Percentiles rank a stretch among this genome's conserved stretches.
phyloP scores from a whole-genome alignment of 2,888 invertebrate species.

The Sicus ferrugineus region DNA sequence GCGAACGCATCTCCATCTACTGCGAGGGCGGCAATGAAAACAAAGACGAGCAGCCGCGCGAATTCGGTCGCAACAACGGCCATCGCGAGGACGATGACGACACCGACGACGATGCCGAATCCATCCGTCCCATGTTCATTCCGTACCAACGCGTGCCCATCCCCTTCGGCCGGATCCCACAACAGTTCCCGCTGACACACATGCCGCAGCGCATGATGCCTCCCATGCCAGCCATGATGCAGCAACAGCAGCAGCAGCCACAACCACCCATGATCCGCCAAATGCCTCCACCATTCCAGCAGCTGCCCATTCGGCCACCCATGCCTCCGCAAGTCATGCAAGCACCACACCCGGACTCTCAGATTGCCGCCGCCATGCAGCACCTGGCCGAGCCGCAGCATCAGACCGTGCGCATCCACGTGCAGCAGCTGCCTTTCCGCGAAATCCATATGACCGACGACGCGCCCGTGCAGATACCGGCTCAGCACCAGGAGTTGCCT shows the following conservation, averaged over 20 bases:
- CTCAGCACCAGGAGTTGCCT: constrained; percentile 53
- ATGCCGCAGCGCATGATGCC: constrained; percentile 63
- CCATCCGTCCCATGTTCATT: constrained; percentile 63
- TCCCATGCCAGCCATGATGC: constrained; percentile 51
- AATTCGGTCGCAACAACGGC: constrained; percentile 38
- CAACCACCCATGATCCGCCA: constrained; percentile 58
- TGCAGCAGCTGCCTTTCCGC: constrained; percentile 66
- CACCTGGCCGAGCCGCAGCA: constrained; percentile 42
- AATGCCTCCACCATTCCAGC: constrained; percentile 62
- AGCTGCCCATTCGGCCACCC: constrained; percentile 62
- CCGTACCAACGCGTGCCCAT: constrained; percentile 65
- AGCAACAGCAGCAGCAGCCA: constrained; percentile 54
- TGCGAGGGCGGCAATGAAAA: constrained; percentile 77
- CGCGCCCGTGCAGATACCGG: constrained; percentile 58
- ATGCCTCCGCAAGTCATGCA: constrained; percentile 65
- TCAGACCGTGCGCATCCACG: constrained; percentile 63
- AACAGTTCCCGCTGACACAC: constrained; percentile 68
- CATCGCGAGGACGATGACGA: constrained; percentile 57
- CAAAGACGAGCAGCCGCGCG: constrained; percentile 46
- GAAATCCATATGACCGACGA: constrained; percentile 63
- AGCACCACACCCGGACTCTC: constrained; percentile 65
- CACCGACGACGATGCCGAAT: constrained; percentile 59
- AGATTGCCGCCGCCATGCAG: constrained; percentile 42
- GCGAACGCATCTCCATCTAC: constrained; percentile 86
- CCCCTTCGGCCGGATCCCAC: constrained; percentile 66